These are phyloP conservation scores for Grus americana DNA, from an alignment of 2,113 vertebrate genomes.

Conservation along the genomic window DNA sequence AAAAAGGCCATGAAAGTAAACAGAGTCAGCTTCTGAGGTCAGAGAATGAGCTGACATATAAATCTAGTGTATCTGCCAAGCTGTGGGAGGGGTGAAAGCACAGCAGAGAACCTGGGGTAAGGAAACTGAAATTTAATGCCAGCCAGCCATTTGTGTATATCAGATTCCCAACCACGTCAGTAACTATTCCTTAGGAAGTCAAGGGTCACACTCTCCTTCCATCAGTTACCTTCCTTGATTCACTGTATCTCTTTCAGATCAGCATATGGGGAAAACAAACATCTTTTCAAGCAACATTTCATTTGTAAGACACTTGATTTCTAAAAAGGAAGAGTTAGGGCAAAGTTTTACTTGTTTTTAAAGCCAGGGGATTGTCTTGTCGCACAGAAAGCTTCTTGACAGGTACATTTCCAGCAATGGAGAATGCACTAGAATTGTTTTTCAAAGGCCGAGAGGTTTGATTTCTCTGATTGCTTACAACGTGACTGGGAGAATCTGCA, in stretches of 20 bases:
- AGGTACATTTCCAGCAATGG: neutral
- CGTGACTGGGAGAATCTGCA: slow-evolving; percentile 81
- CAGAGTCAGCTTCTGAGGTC: neutral
- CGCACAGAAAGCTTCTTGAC: slow-evolving; percentile 34
- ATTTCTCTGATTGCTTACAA: slow-evolving; percentile 66
- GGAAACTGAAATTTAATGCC: neutral
- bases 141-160: neutral
- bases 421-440: slow-evolving; percentile 49
- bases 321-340: neutral
- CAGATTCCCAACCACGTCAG: neutral
- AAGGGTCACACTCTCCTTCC: neutral
- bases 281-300: neutral
- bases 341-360: slow-evolving; percentile 36
- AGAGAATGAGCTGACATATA: neutral
- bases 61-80: neutral
- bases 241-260: neutral
- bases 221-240: neutral
- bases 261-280: neutral
- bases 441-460: slow-evolving; percentile 65
- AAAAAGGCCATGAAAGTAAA: neutral
- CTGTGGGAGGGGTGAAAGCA: neutral
- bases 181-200: neutral
- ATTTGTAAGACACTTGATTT: neutral
- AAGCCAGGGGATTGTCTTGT: slow-evolving; percentile 5
- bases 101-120: neutral